Percentiles rank a stretch among this genome's conserved stretches.
These are phyloP conservation scores for Perizoma affinitatum DNA, from an alignment of 2,888 invertebrate species.

Conservation along the genomic window DNA sequence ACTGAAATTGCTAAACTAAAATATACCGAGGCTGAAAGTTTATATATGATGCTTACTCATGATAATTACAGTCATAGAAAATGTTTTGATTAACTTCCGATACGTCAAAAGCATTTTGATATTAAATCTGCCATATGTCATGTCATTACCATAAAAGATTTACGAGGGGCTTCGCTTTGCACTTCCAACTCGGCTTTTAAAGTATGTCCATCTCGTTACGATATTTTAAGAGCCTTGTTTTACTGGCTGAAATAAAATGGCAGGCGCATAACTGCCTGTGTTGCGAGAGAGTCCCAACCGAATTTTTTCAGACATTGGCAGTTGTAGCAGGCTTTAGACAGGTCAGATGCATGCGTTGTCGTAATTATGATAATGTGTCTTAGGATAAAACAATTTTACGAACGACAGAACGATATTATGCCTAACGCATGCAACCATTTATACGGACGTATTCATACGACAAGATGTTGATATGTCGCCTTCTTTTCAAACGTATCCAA, in stretches of 20 bases:
- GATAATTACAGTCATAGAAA: conserved; percentile 5
- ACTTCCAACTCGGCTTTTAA: conserved; percentile 4
- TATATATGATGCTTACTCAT: not conserved
- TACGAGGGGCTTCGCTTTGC: conserved; percentile 53
- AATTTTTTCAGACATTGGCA: too few species aligned
- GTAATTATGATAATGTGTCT: too few species aligned
- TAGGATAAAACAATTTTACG: too few species aligned
- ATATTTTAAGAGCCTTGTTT: conserved; percentile 21
- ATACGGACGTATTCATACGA: too few species aligned
- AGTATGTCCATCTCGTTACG: conserved; percentile 18
- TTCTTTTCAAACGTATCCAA: too few species aligned
- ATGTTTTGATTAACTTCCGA: conserved; percentile 8
- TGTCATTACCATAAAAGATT: conserved; percentile 63
- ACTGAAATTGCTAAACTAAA: too few species aligned
- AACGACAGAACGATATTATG: too few species aligned
- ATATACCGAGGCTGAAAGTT: too few species aligned
- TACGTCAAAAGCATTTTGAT: conserved; percentile 8
- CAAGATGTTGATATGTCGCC: too few species aligned
- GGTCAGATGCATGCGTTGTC: too few species aligned
- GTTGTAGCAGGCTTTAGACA: too few species aligned
- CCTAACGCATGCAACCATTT: too few species aligned
- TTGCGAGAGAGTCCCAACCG: not conserved
- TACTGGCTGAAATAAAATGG: conserved; percentile 36
- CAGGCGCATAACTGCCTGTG: not conserved
- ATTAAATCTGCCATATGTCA: conserved; percentile 14